Evolutionary conservation across 2,888 invertebrate species (phyloP).

Genomic region (Myopa testacea): DNA sequence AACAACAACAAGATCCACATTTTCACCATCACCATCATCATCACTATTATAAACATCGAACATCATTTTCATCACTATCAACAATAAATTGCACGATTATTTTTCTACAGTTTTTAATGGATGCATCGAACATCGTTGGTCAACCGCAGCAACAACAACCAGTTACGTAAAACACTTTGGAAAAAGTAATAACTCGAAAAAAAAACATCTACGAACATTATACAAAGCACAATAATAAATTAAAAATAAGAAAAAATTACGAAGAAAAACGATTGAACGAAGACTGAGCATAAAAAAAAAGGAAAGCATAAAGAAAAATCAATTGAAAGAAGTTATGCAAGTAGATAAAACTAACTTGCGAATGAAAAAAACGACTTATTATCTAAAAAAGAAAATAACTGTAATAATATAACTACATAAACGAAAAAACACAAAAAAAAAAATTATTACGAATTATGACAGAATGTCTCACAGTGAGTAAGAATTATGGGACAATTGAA

Average conservation of each 20-base stretch:
- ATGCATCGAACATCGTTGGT: not conserved
- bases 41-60: too few species aligned
- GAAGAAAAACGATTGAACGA: too few species aligned
- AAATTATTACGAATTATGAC: too few species aligned
- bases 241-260: not conserved
- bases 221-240: not conserved
- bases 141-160: too few species aligned
- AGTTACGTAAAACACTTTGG: not conserved
- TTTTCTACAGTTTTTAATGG: too few species aligned
- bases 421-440: too few species aligned
- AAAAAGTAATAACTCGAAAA: not conserved
- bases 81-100: too few species aligned
- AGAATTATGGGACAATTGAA: too few species aligned
- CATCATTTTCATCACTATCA: not conserved
- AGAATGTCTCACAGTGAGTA: too few species aligned
- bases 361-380: not conserved
- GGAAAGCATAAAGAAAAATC: not conserved
- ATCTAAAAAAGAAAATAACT: not conserved
- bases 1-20: conserved; percentile 38
- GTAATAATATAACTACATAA: too few species aligned
- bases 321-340: not conserved
- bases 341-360: not conserved
- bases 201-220: too few species aligned
- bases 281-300: not conserved
- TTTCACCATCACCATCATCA: not conserved